Percentiles rank a stretch among this genome's conserved stretches.
phyloP scores from a whole-genome alignment of 2,888 invertebrate genomes.

The Xestia rhomboidea region DNA sequence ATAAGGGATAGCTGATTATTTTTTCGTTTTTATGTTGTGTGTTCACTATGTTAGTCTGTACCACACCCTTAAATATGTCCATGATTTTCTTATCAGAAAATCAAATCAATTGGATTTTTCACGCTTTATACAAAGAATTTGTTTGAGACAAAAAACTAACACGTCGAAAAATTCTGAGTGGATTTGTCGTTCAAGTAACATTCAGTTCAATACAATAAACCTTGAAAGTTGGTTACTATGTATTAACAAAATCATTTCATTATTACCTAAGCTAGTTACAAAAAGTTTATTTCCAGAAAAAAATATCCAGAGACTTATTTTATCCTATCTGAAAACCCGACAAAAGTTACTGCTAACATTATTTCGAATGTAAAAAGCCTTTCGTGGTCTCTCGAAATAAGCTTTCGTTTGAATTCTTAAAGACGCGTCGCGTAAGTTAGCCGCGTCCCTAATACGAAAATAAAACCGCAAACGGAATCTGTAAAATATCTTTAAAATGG shows the following conservation, averaged over 20 bases:
- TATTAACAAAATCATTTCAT: neutral
- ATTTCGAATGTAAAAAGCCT: conserved; percentile 48
- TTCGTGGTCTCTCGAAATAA: conserved; percentile 51
- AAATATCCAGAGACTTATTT: conserved; percentile 18
- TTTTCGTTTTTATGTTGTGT: neutral
- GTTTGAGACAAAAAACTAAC: neutral
- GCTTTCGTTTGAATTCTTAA: conserved; percentile 51
- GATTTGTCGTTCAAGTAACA: neutral
- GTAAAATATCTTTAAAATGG: conserved; percentile 53
- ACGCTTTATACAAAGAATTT: neutral
- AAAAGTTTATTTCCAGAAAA: conserved; percentile 19
- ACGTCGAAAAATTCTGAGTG: neutral
- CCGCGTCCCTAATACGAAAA: conserved; percentile 51
- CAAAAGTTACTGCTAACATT: conserved; percentile 55
- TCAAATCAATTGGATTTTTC: no score
- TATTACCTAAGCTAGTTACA: neutral
- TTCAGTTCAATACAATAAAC: neutral
- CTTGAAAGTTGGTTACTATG: neutral
- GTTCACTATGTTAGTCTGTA: neutral
- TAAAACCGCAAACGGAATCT: conserved; percentile 49
- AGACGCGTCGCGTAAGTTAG: conserved; percentile 48
- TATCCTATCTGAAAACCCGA: conserved; percentile 47
- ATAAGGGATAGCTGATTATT: neutral
- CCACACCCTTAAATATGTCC: neutral
- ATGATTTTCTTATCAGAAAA: neutral